phyloP scores from a whole-genome alignment of 2,113 vertebrate species.

The Semicossyphus pulcher region DNA sequence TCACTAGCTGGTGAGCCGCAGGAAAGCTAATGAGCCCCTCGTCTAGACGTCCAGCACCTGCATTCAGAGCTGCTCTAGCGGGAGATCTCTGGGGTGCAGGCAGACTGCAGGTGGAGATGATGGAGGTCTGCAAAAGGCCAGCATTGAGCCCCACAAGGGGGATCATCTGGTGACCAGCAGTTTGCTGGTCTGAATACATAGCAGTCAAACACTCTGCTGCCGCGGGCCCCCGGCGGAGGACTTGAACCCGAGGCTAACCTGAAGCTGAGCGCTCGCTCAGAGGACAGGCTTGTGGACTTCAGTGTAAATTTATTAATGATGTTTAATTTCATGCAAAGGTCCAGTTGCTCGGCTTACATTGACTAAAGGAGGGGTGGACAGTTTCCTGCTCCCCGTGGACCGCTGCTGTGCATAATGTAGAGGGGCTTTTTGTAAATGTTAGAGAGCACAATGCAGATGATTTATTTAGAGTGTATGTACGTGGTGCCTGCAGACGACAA shows the following conservation, averaged over 20 bases:
- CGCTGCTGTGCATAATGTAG: slow-evolving; percentile 40
- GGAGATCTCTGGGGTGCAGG: slow-evolving; percentile 62
- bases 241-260: slow-evolving; percentile 61
- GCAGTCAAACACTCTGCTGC: slow-evolving; percentile 44
- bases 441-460: slow-evolving; percentile 49
- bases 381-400: slow-evolving; percentile 17
- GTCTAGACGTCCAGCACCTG: slow-evolving; percentile 83
- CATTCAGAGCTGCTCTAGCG: slow-evolving; percentile 66
- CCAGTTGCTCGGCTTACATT: slow-evolving; percentile 31
- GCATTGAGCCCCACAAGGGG: slow-evolving; percentile 58
- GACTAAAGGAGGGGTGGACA: slow-evolving; percentile 13
- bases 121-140: slow-evolving; percentile 76
- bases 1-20: slow-evolving; percentile 80
- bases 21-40: slow-evolving; percentile 85
- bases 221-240: slow-evolving; percentile 30
- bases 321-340: slow-evolving; percentile 52
- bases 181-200: slow-evolving; percentile 69
- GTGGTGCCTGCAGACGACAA: slow-evolving; percentile 14
- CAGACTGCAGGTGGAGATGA: slow-evolving; percentile 75
- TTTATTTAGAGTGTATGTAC: slow-evolving; percentile 49
- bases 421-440: slow-evolving; percentile 35
- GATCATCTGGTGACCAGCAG: slow-evolving; percentile 68
- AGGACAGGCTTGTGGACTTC: slow-evolving; percentile 39
- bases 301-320: slow-evolving; percentile 61
- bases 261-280: slow-evolving; percentile 54